Evolutionary conservation across 2,888 invertebrate genomes (phyloP), one percentile per base, ranked within the genome.

Genomic region (Nemapogon koenigi): DNA sequence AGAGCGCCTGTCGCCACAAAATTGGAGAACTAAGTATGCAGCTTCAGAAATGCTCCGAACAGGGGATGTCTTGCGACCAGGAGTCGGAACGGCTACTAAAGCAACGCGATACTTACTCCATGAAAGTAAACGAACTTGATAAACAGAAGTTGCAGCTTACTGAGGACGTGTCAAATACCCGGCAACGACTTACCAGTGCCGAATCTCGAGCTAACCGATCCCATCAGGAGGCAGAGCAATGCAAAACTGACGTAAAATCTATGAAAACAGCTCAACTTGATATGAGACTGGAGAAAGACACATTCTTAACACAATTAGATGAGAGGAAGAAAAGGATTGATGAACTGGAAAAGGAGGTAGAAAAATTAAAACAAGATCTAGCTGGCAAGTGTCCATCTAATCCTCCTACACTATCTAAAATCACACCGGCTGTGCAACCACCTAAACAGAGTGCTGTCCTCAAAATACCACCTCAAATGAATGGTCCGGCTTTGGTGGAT

Each of bases 191-290:
- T 11, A 48, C 57, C 4, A 70, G 68, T 46, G 53, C 65, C 1
- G 70, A 75, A 41, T 59, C 54, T n/a, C 63, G 66, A 50, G 59
- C 61, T 2, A 78, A 78, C 45, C 59, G 63, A 27, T 71, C 75
- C 0, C 51, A 62, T 30, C 61, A 67, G 3, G 73, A 76, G 38
- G 60, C 69, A 2, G 68, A 73, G 39, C 46, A 72, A 26, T 80
- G 79, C 48, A 72, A 67, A 45, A 70, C 76, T 16, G 80, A 79
- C 44, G 47, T 80, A 33, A 68, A 73, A 35, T 79, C 78, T 6
- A 49, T 76, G 31, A 72, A 78, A 45, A 76, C 67, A 27, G 72
- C 71, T 7, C 69, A 69, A 28, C 54, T 80, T 43, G 75, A 78
- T 39, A 70, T 80, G 39, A 59, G 78, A 38, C 52, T 79, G 37